A percentile compares a stretch with the other conserved stretches of the same genome.
phyloP scores from a whole-genome alignment of 2,888 invertebrate genomes.

The Coenonympha glycerion region DNA sequence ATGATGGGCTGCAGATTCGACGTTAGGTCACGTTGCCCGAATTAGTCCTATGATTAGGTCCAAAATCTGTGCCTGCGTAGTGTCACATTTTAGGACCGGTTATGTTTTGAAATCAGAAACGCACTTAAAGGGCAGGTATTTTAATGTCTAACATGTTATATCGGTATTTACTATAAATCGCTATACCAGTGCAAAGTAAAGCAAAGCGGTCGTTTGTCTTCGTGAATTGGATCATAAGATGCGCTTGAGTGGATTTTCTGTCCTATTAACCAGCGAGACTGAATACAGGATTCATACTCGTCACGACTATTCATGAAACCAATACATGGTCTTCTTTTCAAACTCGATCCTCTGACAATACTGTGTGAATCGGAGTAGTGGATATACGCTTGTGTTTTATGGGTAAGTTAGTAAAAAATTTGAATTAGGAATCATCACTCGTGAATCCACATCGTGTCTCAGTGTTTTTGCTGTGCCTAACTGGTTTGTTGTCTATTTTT shows the following conservation, averaged over 20 bases:
- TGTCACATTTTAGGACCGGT: too few relatives aligned
- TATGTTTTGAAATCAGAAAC: too few relatives aligned
- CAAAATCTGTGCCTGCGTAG: too few relatives aligned
- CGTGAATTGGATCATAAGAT: slow-evolving; percentile 25
- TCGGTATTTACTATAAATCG: too few relatives aligned
- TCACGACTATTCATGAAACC: slow-evolving; percentile 34
- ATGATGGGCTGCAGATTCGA: too few relatives aligned
- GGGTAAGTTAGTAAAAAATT: slow-evolving; percentile 43
- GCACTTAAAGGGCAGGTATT: too few relatives aligned
- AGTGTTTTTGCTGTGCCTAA: not conserved
- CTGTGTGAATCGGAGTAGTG: slow-evolving; percentile 1
- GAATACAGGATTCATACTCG: slow-evolving; percentile 44
- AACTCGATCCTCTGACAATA: slow-evolving; percentile 2
- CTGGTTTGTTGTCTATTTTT: not conserved
- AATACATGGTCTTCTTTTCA: slow-evolving; percentile 11
- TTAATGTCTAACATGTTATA: too few relatives aligned
- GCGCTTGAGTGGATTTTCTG: slow-evolving; percentile 52
- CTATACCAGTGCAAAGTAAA: not conserved
- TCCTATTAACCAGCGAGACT: slow-evolving; percentile 53
- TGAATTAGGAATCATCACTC: not conserved
- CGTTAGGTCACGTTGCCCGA: too few relatives aligned
- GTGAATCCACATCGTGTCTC: not conserved
- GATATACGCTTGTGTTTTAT: slow-evolving; percentile 34
- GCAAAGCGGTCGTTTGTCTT: slow-evolving; percentile 9
- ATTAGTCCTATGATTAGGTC: too few relatives aligned